These are phyloP conservation scores for Aptenodytes forsteri DNA, from an alignment of 2,113 vertebrate species.

Conservation along the genomic window DNA sequence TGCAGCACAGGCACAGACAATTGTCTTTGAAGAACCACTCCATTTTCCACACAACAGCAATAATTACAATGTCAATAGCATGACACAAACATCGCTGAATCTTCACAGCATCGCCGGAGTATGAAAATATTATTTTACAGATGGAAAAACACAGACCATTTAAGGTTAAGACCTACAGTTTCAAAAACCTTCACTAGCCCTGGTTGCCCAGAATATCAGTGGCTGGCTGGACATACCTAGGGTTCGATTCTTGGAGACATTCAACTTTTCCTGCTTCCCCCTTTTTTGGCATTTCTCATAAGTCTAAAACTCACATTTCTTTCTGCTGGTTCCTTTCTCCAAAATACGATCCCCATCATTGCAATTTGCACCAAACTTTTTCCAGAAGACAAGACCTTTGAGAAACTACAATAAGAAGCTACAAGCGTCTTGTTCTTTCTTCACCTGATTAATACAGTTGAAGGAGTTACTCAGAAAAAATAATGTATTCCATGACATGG, in stretches of 20 bases:
- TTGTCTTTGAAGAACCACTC: conserved; percentile 61
- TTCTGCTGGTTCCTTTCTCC: not conserved
- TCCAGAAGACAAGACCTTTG: not conserved
- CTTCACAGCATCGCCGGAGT: not conserved
- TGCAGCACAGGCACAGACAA: conserved; percentile 41
- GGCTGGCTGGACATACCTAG: not conserved
- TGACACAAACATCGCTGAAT: not conserved
- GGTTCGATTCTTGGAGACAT: not conserved
- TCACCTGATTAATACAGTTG: not conserved
- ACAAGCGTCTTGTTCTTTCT: not conserved
- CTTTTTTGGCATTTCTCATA: not conserved
- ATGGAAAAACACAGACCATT: not conserved
- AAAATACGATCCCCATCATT: not conserved
- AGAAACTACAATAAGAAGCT: not conserved
- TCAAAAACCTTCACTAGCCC: not conserved
- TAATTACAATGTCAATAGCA: not conserved
- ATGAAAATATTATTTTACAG: not conserved
- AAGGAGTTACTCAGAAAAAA: not conserved
- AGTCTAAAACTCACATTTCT: not conserved
- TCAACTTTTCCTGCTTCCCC: not conserved
- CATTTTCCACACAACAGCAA: conserved; percentile 10
- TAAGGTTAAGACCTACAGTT: not conserved
- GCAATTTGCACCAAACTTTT: not conserved
- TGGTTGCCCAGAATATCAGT: not conserved
- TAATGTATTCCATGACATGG: not conserved